Percentiles rank a stretch among this genome's conserved stretches.
phyloP scores from a whole-genome alignment of 2,113 vertebrate genomes.

The Zeus faber region DNA sequence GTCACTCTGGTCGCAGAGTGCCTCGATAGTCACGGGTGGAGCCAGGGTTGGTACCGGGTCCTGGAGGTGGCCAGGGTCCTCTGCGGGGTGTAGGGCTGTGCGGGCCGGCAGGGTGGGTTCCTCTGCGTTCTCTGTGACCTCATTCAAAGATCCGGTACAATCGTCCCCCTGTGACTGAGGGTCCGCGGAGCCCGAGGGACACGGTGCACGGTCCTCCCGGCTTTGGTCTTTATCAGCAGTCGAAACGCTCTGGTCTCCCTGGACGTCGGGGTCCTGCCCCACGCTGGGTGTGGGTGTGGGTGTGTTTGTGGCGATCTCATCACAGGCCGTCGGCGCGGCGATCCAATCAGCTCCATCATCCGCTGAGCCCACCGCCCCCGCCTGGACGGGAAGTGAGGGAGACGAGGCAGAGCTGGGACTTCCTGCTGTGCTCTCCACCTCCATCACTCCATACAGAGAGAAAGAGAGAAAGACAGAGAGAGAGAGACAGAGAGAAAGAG shows the following conservation, averaged over 20 bases:
- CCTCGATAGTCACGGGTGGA: slow-evolving; percentile 20
- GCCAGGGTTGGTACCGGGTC: not conserved
- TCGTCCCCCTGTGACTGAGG: not conserved
- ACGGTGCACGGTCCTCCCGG: not conserved
- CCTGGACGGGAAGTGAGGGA: slow-evolving; percentile 33
- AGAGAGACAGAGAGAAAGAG: not conserved
- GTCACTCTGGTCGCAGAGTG: slow-evolving; percentile 8
- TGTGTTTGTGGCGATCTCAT: not conserved
- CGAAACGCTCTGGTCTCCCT: not conserved
- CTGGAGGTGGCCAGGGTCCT: not conserved
- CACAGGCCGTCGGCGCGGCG: slow-evolving; percentile 5
- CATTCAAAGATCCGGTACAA: not conserved
- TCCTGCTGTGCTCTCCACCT: slow-evolving; percentile 42
- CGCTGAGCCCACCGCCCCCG: not conserved
- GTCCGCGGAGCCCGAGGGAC: not conserved
- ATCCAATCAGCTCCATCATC: slow-evolving; percentile 5
- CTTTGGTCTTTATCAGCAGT: not conserved
- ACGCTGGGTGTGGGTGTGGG: too few species aligned
- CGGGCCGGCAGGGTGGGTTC: not conserved
- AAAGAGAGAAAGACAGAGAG: slow-evolving; percentile 6
- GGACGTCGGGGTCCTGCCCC: not conserved
- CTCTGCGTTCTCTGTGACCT: not conserved
- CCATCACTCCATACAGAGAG: slow-evolving; percentile 50
- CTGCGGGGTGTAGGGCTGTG: not conserved
- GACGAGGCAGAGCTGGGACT: slow-evolving; percentile 44